These are phyloP conservation scores for Zosterops borbonicus DNA, from an alignment of 2,113 vertebrate genomes.

Conservation along the genomic window DNA sequence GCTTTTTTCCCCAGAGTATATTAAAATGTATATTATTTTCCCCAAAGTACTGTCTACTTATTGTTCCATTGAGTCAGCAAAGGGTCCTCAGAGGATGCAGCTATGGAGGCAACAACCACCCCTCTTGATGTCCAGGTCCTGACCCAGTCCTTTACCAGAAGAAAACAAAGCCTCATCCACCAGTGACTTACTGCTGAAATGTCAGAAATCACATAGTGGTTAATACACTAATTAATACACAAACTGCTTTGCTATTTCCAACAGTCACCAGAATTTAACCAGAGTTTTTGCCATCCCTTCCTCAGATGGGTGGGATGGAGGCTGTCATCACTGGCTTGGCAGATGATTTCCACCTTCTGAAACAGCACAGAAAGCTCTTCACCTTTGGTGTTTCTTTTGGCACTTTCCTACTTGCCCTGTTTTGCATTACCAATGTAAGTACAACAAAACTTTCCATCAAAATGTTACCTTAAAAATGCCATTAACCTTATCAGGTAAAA, in stretches of 20 bases:
- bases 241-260: neutral
- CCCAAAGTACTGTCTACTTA: neutral
- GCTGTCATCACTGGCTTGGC: conserved; percentile 94
- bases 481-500: neutral
- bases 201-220: neutral
- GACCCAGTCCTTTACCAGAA: neutral
- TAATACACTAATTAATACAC: too few species aligned
- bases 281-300: neutral
- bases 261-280: neutral
- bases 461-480: neutral
- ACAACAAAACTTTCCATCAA: neutral
- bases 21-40: neutral
- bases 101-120: neutral
- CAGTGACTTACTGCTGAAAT: neutral
- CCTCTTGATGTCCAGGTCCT: neutral
- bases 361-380: conserved; percentile 91
- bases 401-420: conserved; percentile 90
- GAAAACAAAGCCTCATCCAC: neutral
- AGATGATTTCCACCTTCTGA: conserved; percentile 93
- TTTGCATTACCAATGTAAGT: conserved; percentile 95
- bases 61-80: neutral
- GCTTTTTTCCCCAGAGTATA: neutral
- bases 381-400: conserved; percentile 85
- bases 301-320: conserved; percentile 98
- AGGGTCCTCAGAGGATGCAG: accelerated